phyloP scores from a whole-genome alignment of 1,140 invertebrate genomes.

The Colletes latitarsis region DNA sequence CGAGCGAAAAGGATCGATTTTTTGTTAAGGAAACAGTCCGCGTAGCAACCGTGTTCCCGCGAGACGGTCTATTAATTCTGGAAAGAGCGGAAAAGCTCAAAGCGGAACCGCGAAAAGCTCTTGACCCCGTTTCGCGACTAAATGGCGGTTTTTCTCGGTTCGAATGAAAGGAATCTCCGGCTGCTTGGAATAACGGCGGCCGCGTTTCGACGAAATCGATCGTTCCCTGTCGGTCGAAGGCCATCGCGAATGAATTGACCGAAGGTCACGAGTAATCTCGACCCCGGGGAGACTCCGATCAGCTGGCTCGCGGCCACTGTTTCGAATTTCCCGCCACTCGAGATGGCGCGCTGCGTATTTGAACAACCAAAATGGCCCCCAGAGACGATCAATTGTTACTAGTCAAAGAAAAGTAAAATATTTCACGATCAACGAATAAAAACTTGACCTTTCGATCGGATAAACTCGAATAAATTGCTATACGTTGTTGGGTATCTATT shows the following conservation, averaged over 20 bases:
- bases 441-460: too few species aligned
- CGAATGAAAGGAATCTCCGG: conserved; percentile 15
- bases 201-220: conserved; percentile 1
- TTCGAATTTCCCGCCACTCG: conserved; percentile 28
- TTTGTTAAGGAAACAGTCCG: background rate
- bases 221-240: background rate
- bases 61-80: conserved; percentile 35
- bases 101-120: conserved; percentile 43
- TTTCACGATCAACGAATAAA: too few species aligned
- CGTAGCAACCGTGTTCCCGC: conserved; percentile 13
- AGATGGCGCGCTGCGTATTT: background rate
- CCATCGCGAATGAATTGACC: conserved; percentile 16
- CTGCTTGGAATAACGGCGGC: background rate
- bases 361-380: too few species aligned
- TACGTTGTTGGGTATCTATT: too few species aligned
- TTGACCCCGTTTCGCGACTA: conserved; percentile 35
- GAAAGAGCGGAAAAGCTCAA: conserved; percentile 20
- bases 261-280: conserved; percentile 33
- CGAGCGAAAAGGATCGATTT: too few species aligned
- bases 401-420: too few species aligned
- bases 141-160: conserved; percentile 39
- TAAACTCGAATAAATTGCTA: too few species aligned
- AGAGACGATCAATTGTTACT: too few species aligned
- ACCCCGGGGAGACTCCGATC: background rate
- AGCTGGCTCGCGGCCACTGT: conserved; percentile 18